A percentile compares a stretch with the other conserved stretches of the same genome.
phyloP scores from a whole-genome alignment of 1,140 invertebrate genomes.

The Musca domestica region DNA sequence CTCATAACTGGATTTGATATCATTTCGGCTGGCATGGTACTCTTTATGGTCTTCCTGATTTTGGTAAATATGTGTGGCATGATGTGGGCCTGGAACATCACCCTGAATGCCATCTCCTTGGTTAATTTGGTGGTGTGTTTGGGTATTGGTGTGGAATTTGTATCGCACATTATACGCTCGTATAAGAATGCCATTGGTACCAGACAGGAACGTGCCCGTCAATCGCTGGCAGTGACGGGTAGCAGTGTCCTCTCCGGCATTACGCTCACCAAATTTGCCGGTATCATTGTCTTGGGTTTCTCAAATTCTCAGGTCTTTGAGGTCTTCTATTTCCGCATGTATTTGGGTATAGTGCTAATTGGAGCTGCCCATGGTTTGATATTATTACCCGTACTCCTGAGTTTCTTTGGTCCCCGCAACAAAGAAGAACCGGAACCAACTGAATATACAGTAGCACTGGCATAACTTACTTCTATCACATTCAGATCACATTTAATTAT shows the following conservation, averaged over 20 bases:
- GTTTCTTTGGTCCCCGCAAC: conserved; percentile 61
- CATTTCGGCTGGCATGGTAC: conserved; percentile 72
- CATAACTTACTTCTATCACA: no score
- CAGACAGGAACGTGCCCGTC: conserved; percentile 63
- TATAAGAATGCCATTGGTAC: conserved; percentile 67
- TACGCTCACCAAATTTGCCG: conserved; percentile 89
- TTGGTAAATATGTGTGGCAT: conserved; percentile 78
- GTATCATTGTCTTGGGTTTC: conserved; percentile 84
- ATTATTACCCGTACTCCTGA: conserved; percentile 84
- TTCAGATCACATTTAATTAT: background rate
- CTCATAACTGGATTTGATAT: conserved; percentile 79
- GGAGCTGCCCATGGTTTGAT: conserved; percentile 87
- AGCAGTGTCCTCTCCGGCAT: conserved; percentile 89
- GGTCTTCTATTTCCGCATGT: conserved; percentile 95
- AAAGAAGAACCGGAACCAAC: background rate
- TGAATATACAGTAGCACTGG: background rate
- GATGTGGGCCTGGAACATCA: conserved; percentile 89
- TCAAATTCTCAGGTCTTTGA: conserved; percentile 89
- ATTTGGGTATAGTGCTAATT: conserved; percentile 84
- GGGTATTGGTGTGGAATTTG: conserved; percentile 94
- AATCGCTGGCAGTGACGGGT: conserved; percentile 76
- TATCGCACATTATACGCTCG: conserved; percentile 82
- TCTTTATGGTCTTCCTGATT: conserved; percentile 76
- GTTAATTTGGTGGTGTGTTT: conserved; percentile 87
- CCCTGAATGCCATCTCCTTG: conserved; percentile 90